Conservation (phyloP, 2,797 vertebrate species). For the Crocodylus rhombifer region DNA sequence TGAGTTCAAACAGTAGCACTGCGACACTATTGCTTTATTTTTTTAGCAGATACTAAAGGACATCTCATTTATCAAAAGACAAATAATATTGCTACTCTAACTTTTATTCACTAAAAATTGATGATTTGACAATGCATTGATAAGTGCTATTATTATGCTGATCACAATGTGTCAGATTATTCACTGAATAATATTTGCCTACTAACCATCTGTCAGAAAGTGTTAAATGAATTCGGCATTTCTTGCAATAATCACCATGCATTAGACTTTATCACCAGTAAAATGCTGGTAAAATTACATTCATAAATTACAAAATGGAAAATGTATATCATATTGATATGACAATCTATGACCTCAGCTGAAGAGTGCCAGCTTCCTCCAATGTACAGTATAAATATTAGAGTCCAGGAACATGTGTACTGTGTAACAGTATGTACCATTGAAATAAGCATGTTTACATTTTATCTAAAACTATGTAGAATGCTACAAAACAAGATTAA, state of each 20-base stretch:
- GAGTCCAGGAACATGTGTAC: conserved; percentile 20
- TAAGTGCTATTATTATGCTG: conserved; percentile 41
- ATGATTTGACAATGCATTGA: not conserved
- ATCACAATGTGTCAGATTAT: conserved; percentile 43
- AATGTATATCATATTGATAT: conserved; percentile 81
- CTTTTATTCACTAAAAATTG: not conserved
- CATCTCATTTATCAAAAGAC: conserved; percentile 37
- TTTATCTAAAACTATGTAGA: not conserved
- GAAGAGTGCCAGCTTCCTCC: conserved; percentile 59
- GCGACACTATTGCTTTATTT: not conserved
- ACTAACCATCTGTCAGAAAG: conserved; percentile 48
- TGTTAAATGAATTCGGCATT: conserved; percentile 20
- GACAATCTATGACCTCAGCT: conserved; percentile 64
- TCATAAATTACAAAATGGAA: conserved; percentile 35
- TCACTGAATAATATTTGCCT: conserved; percentile 41
- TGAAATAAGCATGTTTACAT: conserved; percentile 21
- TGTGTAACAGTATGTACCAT: not conserved
- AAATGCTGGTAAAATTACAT: conserved; percentile 28
- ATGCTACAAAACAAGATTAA: conserved; percentile 9
- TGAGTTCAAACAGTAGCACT: not conserved
- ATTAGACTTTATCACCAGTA: not conserved
- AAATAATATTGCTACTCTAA: conserved; percentile 8
- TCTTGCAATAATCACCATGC: conserved; percentile 20
- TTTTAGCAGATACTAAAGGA: not conserved
- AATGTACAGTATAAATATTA: conserved; percentile 29